Evolutionary conservation across 2,797 vertebrate genomes (phyloP).

Genomic region (Chelon auratus): DNA sequence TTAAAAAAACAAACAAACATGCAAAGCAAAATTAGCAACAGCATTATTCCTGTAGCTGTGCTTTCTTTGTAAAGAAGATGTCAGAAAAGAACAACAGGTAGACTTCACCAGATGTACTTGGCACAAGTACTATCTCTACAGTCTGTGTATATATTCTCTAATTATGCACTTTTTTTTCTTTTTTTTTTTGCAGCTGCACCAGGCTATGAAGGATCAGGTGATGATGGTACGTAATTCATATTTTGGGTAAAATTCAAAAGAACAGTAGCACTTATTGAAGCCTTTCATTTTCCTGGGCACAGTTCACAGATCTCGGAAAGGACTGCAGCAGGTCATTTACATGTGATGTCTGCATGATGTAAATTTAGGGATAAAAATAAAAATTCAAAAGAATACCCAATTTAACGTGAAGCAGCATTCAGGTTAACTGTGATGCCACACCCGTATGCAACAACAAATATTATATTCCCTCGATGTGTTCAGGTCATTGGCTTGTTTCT

Average conservation of each 20-base stretch:
- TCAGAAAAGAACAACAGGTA: background rate
- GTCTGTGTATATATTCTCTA: background rate
- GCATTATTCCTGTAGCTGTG: background rate
- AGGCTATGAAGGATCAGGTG: conserved; percentile 71
- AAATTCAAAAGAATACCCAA: no score
- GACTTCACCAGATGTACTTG: background rate
- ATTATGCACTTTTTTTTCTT: background rate
- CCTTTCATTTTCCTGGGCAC: background rate
- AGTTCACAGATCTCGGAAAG: background rate
- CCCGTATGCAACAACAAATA: background rate
- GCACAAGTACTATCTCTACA: background rate
- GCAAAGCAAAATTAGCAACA: conserved; percentile 10
- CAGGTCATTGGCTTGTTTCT: background rate
- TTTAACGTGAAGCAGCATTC: background rate
- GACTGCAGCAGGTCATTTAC: background rate
- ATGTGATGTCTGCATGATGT: background rate
- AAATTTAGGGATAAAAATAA: conserved; percentile 1
- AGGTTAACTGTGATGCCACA: conserved; percentile 2
- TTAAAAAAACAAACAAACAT: conserved; percentile 19
- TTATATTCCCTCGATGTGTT: conserved; percentile 9
- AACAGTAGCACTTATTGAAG: background rate
- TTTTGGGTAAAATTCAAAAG: conserved; percentile 9
- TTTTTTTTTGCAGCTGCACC: conserved; percentile 53
- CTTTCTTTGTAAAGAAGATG: background rate
- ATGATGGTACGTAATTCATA: conserved; percentile 58